Base-by-base conservation (phyloP, 2,797 vertebrate species). In the Geotrypetes seraphini region DNA sequence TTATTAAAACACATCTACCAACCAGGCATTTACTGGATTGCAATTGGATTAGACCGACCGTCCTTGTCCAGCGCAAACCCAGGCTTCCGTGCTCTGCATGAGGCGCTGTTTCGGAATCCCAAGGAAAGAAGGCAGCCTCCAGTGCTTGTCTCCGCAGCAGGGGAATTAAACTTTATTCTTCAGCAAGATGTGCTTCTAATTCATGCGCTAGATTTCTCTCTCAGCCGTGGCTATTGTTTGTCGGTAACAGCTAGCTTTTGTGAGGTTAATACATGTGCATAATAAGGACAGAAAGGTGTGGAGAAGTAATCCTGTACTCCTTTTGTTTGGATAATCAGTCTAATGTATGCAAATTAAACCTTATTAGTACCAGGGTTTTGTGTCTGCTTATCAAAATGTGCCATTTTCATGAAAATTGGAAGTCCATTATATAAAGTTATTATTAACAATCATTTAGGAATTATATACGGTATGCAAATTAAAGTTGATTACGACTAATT, bases 401-500 rank as follows among this genome's bases (percentile, higher is more conserved):
- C 89, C 88, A 90, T 90, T 83, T 89, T 90, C 89, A 92, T 91
- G 91, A 94, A 96, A 91, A 93, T 88, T 92, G 90, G 91, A 96
- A 95, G 94, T 97, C 94, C 93, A 93, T 96, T 97, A 84, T 97
- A 97, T 96, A 97, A 91, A 96, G 90, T 96, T 97, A 97, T 95
- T 89, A 89, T 91, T 95, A 92, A 96, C 92, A 98, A 92, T 90
- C 85, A 89, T 86, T 90, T 86, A 84, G 81, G 81, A 85, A 85
- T 85, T 90, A 91, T 91, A 95, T 92, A 92, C 87, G 80, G 87
- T 88, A 97, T 99, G 96, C 94, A 99, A 99, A 99, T 99, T 91
- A 93, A 90, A 92, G 92, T 96, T 99, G 96, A 99, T 99, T 99
- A 97, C 91, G 95, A 91, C 88, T 96, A 97, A 97, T 97, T 94